Conservation (phyloP, 1,140 invertebrate species). For the Diorhabda carinulata region DNA sequence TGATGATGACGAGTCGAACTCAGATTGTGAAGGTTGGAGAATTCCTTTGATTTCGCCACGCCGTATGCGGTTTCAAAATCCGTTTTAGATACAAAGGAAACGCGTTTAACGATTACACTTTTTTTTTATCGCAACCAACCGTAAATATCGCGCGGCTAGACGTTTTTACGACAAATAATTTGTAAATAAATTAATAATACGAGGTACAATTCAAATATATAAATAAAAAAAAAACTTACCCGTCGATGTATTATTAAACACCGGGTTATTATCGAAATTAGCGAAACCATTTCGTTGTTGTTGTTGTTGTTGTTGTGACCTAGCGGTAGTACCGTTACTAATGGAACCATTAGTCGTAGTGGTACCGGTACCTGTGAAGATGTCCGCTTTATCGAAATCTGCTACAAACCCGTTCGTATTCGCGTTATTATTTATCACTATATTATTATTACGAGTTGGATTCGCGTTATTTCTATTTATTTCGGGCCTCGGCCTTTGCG, state of each 20-base stretch:
- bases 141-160: too few relatives aligned
- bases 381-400: slow-evolving; percentile 60
- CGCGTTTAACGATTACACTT: too few relatives aligned
- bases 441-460: neutral
- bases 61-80: too few relatives aligned
- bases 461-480: slow-evolving; percentile 24
- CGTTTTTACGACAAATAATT: too few relatives aligned
- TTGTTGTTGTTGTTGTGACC: neutral
- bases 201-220: neutral
- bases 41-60: too few relatives aligned
- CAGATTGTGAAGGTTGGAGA: too few relatives aligned
- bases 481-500: slow-evolving; percentile 26
- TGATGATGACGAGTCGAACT: too few relatives aligned
- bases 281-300: slow-evolving; percentile 54
- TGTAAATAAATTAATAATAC: neutral
- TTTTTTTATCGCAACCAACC: too few relatives aligned
- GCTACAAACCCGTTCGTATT: slow-evolving; percentile 54
- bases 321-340: neutral
- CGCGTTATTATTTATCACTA: slow-evolving; percentile 26
- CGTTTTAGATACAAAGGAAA: too few relatives aligned
- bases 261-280: slow-evolving; percentile 70
- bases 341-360: neutral
- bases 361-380: slow-evolving; percentile 47
- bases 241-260: slow-evolving; percentile 53
- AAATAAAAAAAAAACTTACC: slow-evolving; percentile 24